Evolutionary conservation across 2,113 vertebrate genomes (phyloP), one percentile per base, ranked within the genome.

Genomic region (Muntiacus muntjak): DNA sequence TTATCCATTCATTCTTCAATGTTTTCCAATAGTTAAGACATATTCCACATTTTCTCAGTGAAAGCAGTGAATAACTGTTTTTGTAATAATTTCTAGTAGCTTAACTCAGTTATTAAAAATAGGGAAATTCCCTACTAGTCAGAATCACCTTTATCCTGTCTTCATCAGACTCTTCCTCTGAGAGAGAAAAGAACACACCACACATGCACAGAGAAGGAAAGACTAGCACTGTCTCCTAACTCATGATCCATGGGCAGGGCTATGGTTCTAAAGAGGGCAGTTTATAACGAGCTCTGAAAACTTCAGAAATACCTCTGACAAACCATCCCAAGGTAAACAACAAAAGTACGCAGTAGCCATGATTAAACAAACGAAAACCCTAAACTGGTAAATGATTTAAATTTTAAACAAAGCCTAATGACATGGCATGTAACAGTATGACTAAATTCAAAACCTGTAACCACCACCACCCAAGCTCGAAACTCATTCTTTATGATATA

Each of bases 261-360:
- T 40, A 13, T 1, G 19, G n/a, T 40, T 23, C 67, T 62, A 3
- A 40, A 71, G 67, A 40, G 17, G 19, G 17, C 25, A 13, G 28
- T 50, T 58, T 85, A 33, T 28, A 15, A 71, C 28, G 23, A 40
- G 33, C 1, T 57, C 47, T 40, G 50, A 47, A 87, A 15, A 67
- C n/a, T 81, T 50, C 55, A 93, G 52, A 52, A 86, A 36, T 15
- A 89, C 58, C 89, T 91, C 55, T 79, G 84, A 50, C 19, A 97
- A 60, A 36, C 13, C 36, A 60, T 76, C 55, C 25, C 60, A 36
- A 60, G 33, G 40, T 50, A 82, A 95, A 93, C 7, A 86, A 85
- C 16, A 95, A 64, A 57, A 88, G 30, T 52, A 40, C 13, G 1
- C 1, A 33, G 43, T 4, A 62, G 74, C 33, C 47, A 64, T 23